Evolutionary conservation across 2,888 invertebrate species (phyloP).

Genomic region (Barypeithes pellucidus): DNA sequence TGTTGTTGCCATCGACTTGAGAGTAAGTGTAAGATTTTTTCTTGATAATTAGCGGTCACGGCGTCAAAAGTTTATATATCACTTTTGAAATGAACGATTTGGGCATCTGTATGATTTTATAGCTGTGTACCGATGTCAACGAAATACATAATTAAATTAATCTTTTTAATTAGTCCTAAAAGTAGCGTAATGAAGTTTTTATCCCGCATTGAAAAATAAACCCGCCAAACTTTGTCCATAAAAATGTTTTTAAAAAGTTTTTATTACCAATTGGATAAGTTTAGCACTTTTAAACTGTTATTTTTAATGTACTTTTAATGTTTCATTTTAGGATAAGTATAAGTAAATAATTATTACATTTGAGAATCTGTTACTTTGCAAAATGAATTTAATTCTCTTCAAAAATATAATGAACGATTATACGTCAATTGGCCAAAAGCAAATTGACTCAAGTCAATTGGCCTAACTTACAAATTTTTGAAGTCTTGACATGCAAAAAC

Average conservation of each 20-base stretch:
- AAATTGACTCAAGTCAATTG: too few species aligned
- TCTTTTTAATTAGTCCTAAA: conserved; percentile 8
- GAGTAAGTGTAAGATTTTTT: conserved; percentile 26
- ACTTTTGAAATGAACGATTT: conserved; percentile 18
- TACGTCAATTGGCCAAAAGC: too few species aligned
- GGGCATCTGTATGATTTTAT: conserved; percentile 36
- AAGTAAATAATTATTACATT: too few species aligned
- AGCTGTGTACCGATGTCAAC: conserved; percentile 37
- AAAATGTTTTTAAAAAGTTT: neutral
- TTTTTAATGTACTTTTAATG: too few species aligned
- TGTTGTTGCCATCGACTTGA: conserved; percentile 12
- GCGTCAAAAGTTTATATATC: neutral
- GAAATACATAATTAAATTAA: neutral
- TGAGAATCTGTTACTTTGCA: too few species aligned
- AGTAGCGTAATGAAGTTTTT: neutral
- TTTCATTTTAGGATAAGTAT: too few species aligned
- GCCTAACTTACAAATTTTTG: too few species aligned
- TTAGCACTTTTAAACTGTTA: too few species aligned
- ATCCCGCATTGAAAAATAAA: neutral
- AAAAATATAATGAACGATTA: too few species aligned
- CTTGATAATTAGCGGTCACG: conserved; percentile 23
- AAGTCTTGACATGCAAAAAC: too few species aligned
- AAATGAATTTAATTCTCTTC: too few species aligned
- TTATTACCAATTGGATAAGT: neutral
- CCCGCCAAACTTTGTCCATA: neutral